Percentiles rank a stretch among this genome's conserved stretches.
Evolutionary conservation across 2,888 invertebrate genomes (phyloP).

Genomic region (Galeruca laticollis): DNA sequence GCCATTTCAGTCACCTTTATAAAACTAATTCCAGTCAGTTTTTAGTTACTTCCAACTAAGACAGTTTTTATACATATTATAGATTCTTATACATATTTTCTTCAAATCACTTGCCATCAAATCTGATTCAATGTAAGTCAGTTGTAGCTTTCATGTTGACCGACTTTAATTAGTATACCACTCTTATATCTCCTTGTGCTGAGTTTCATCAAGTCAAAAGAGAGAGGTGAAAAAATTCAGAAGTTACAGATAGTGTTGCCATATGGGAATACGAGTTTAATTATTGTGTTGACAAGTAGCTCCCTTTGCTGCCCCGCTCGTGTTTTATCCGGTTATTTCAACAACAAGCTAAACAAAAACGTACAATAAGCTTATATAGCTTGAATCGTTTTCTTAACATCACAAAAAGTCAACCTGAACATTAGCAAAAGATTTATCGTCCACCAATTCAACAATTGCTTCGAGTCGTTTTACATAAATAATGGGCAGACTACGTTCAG

Average conservation of each 20-base stretch:
- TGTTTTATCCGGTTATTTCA: constrained; percentile 30
- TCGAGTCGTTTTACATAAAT: constrained; percentile 54
- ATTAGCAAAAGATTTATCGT: constrained; percentile 53
- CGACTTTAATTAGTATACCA: background rate
- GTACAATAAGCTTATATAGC: constrained; percentile 29
- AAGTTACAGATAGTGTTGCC: background rate
- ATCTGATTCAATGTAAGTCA: no score
- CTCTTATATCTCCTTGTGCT: background rate
- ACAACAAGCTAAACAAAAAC: constrained; percentile 29
- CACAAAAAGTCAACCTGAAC: constrained; percentile 43
- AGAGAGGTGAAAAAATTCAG: background rate
- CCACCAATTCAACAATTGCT: constrained; percentile 54
- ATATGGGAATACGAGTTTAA: constrained; percentile 27
- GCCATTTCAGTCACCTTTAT: no score
- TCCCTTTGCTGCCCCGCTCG: background rate
- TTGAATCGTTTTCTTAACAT: constrained; percentile 27
- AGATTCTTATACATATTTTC: no score
- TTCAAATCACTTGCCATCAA: no score
- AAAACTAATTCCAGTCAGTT: no score
- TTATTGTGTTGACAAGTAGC: constrained; percentile 30
- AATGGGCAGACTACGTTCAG: constrained; percentile 50
- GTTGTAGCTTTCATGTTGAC: background rate
- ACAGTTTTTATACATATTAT: no score
- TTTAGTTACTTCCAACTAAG: no score
- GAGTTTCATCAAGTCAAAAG: background rate